phyloP scores from a whole-genome alignment of 2,888 invertebrate genomes.

The Phengaris arion region DNA sequence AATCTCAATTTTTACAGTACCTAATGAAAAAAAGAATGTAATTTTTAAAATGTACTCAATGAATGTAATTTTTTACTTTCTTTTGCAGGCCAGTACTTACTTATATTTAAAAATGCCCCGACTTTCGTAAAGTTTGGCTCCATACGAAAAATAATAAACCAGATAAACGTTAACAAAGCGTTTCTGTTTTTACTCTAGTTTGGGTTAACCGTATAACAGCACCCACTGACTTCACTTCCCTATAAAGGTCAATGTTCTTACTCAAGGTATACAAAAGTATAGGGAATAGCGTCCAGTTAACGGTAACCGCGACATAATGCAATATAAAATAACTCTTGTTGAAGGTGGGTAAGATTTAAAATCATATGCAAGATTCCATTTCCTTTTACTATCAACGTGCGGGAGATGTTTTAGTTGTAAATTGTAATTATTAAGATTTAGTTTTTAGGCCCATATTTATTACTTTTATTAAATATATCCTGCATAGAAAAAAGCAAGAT shows the following conservation, averaged over 20 bases:
- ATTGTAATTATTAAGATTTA: not conserved
- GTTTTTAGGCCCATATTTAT: not conserved
- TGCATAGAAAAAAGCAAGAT: not conserved
- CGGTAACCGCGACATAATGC: conserved; percentile 33
- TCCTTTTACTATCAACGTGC: conserved; percentile 18
- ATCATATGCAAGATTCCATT: not conserved
- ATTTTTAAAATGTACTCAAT: too few relatives aligned
- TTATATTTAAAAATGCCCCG: not conserved
- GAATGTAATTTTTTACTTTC: too few relatives aligned
- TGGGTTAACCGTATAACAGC: conserved; percentile 34
- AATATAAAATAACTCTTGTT: conserved; percentile 3
- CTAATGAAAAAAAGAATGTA: too few relatives aligned
- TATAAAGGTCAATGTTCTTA: conserved; percentile 45
- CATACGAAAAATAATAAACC: not conserved
- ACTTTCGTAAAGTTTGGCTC: not conserved
- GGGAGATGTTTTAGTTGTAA: not conserved
- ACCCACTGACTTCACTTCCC: conserved; percentile 39
- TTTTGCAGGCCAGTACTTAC: not conserved
- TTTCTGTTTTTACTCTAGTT: conserved; percentile 24
- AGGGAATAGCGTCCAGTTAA: conserved; percentile 42
- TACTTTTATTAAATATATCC: not conserved
- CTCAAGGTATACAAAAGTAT: conserved; percentile 49
- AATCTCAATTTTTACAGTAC: too few relatives aligned
- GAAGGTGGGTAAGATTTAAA: conserved; percentile 8
- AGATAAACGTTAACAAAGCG: conserved; percentile 9